These are phyloP conservation scores for Diorhabda carinulata DNA, from an alignment of 1,140 invertebrate genomes.

Conservation along the genomic window DNA sequence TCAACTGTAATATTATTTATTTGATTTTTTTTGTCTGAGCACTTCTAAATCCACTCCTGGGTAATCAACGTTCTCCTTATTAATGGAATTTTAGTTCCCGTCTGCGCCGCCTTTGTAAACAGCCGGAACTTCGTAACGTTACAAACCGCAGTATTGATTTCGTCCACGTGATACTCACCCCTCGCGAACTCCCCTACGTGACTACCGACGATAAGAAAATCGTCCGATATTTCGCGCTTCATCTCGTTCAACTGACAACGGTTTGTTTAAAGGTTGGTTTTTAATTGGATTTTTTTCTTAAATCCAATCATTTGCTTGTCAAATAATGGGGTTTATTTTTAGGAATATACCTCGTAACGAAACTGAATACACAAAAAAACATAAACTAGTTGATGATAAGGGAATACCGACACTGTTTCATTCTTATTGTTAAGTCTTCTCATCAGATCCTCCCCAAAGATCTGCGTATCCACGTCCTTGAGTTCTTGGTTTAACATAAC, in stretches of 20 bases:
- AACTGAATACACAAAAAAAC: no score
- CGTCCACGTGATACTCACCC: conserved; percentile 22
- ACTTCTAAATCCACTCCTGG: neutral
- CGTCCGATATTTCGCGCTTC: conserved; percentile 19
- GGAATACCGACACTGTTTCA: no score
- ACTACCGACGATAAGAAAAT: neutral
- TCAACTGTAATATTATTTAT: no score
- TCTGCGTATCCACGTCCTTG: no score
- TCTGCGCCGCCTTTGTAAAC: conserved; percentile 16
- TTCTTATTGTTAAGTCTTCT: no score
- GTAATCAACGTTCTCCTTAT: neutral
- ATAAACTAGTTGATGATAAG: no score
- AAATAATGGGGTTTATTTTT: no score
- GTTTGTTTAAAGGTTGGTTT: neutral
- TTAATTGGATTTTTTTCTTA: neutral
- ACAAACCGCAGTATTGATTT: conserved; percentile 38
- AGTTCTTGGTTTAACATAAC: no score
- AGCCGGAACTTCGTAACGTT: conserved; percentile 16
- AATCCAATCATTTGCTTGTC: no score
- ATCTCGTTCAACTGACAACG: conserved; percentile 15
- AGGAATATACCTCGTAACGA: no score
- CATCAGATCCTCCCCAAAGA: no score
- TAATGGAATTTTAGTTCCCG: conserved; percentile 16
- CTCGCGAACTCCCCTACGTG: conserved; percentile 9
- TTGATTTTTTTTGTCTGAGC: neutral